Conservation (phyloP, 2,113 vertebrate genomes). For the Anarrhichthys ocellatus region DNA sequence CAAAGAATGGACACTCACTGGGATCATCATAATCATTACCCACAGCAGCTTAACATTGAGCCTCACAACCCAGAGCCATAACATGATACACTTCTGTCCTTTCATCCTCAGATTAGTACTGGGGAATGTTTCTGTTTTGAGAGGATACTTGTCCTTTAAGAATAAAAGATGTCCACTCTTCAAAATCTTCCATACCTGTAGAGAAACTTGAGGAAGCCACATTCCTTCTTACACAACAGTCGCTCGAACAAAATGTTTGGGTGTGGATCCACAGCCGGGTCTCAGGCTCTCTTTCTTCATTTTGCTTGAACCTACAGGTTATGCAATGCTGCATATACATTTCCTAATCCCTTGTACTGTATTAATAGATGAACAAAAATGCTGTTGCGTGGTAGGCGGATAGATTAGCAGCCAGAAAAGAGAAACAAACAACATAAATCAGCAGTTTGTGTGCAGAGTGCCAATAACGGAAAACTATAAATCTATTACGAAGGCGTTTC, state of each 20-base stretch:
- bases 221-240: slow-evolving; percentile 10
- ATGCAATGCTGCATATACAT: background rate
- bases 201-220: background rate
- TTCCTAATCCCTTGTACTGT: background rate
- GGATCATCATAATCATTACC: background rate
- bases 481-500: background rate
- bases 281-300: rapidly evolving
- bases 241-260: background rate
- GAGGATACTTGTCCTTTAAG: background rate
- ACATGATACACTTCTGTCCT: background rate
- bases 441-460: too few relatives aligned
- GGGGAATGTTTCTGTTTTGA: background rate
- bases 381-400: background rate
- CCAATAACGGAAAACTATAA: too few relatives aligned
- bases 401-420: background rate
- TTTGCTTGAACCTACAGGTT: background rate
- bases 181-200: background rate
- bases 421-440: too few relatives aligned
- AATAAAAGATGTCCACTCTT: background rate
- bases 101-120: background rate
- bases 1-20: background rate
- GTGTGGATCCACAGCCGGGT: background rate
- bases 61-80: background rate
- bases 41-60: background rate
- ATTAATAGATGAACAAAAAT: background rate